Conservation (phyloP, 2,888 invertebrate genomes). For the Octodonta nipae region DNA sequence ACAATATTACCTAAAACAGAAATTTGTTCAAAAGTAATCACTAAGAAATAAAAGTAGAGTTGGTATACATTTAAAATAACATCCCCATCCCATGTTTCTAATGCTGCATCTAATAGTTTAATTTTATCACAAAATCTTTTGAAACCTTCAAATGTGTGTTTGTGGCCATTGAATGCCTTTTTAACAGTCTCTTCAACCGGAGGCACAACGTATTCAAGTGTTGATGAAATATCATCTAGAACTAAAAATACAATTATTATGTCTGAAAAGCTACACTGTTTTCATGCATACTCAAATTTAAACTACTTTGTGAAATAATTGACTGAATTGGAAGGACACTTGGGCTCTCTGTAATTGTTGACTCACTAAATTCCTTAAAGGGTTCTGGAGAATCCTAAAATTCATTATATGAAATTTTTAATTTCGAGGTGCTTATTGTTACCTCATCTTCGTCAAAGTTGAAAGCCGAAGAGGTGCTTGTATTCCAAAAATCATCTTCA, state of each 20-base stretch:
- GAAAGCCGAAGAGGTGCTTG: slow-evolving; percentile 57
- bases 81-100: not conserved
- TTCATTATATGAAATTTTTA: too few species aligned
- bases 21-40: slow-evolving; percentile 3
- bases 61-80: not conserved
- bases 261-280: not conserved
- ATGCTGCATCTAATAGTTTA: not conserved
- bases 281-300: slow-evolving; percentile 20
- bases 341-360: slow-evolving; percentile 17
- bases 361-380: slow-evolving; percentile 10
- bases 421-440: too few species aligned
- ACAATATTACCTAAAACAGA: slow-evolving; percentile 2
- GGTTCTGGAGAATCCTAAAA: slow-evolving; percentile 5
- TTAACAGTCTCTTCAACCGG: not conserved
- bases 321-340: slow-evolving; percentile 26
- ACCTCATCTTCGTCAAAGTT: slow-evolving; percentile 64
- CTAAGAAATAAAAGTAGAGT: not conserved
- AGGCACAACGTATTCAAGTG: too few species aligned
- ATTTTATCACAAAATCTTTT: not conserved
- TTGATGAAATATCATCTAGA: slow-evolving; percentile 32
- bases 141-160: not conserved
- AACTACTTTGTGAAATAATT: slow-evolving; percentile 25
- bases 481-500: slow-evolving; percentile 68
- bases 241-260: slow-evolving; percentile 27
- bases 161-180: not conserved